A percentile compares a stretch with the other conserved stretches of the same genome.
Conservation (phyloP, 2,113 vertebrate species). For the Callorhinus ursinus region DNA sequence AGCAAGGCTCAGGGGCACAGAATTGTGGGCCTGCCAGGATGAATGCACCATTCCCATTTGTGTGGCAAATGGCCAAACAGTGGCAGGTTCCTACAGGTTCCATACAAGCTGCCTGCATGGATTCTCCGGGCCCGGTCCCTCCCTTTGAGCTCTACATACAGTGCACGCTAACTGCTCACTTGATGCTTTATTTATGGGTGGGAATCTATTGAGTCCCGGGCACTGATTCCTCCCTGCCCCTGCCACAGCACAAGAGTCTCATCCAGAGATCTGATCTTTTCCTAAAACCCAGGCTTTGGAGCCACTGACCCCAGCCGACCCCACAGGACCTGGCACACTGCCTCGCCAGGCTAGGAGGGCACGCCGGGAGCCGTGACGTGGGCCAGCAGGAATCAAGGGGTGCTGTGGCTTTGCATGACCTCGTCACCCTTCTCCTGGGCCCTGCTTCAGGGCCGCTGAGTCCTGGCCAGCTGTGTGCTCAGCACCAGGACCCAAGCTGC, state of each 20-base stretch:
- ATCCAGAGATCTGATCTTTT: neutral
- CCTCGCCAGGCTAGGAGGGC: neutral
- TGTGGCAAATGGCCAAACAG: neutral
- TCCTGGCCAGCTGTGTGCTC: neutral
- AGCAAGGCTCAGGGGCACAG: neutral
- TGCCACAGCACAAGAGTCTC: too few relatives aligned
- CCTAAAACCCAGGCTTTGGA: neutral
- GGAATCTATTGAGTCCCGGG: neutral
- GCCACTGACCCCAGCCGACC: too few relatives aligned
- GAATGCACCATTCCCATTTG: neutral
- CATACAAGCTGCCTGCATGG: neutral
- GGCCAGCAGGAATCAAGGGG: neutral
- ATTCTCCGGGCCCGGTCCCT: neutral
- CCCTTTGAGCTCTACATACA: neutral
- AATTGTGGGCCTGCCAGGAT: neutral
- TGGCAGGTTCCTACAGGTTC: neutral
- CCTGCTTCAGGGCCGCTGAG: neutral
- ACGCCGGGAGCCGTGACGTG: fast-evolving
- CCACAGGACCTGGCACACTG: too few relatives aligned
- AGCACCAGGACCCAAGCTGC: neutral
- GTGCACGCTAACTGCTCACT: neutral
- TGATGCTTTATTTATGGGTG: too few relatives aligned
- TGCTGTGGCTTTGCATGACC: too few relatives aligned
- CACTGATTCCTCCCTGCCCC: fast-evolving
- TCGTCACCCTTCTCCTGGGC: neutral